Evolutionary conservation across 2,888 invertebrate genomes (phyloP), one percentile per base, ranked within the genome.

Genomic region (Desoria tigrina): DNA sequence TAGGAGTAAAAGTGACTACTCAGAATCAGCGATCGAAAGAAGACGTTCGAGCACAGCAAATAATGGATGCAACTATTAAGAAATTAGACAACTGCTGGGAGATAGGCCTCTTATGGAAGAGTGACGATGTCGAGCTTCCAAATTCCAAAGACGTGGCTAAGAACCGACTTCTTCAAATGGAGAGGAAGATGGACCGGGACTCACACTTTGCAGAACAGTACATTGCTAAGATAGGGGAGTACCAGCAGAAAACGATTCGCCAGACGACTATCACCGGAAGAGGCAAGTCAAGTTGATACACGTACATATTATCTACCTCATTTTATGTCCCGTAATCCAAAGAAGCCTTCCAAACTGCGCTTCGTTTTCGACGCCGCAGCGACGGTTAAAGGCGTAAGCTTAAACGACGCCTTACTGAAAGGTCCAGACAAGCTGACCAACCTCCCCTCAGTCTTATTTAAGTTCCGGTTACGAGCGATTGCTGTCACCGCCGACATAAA

Each of bases 361-460:
- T 27, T 75, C 1, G 74, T 75, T 2, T 74, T 71, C 32, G 69
- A 74, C 50, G 69, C 66, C 0, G 61, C 72, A 1, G 69, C 70
- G 1, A 61, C 54, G 37, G 21, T 24, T 1, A 3, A 42, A 0
- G 68, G 65, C 6, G 27, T 6, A 2, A 56, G 66, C 9, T 53
- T 71, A n/a, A n/a, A n/a, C n/a, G n/a, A n/a, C n/a, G n/a, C n/a
- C n/a, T n/a, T n/a, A n/a, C n/a, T n/a, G n/a, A n/a, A n/a, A n/a
- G n/a, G n/a, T n/a, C n/a, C n/a, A n/a, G n/a, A n/a, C n/a, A n/a
- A n/a, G n/a, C n/a, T n/a, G n/a, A n/a, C n/a, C n/a, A n/a, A n/a
- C n/a, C n/a, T n/a, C n/a, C n/a, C n/a, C n/a, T n/a, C n/a, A n/a
- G n/a, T n/a, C n/a, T n/a, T n/a, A n/a, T n/a, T n/a, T n/a, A n/a